Evolutionary conservation across 92 coral and sea anemone genomes (phyloP).

Genomic region (Epizoanthus ramosus): DNA sequence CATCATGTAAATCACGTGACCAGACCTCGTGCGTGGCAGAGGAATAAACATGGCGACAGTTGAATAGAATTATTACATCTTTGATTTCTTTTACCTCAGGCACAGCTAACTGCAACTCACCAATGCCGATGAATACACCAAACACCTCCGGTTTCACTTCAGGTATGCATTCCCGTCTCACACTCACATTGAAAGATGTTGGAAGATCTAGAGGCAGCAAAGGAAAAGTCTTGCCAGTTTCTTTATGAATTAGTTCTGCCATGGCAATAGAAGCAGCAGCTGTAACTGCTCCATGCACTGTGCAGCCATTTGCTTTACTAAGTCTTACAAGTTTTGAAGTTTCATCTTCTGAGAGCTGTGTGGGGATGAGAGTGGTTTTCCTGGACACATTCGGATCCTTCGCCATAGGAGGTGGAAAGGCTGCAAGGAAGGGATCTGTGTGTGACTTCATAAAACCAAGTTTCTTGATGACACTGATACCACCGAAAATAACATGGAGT

Average conservation of each 20-base stretch:
- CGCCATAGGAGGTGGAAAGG: slow-evolving; percentile 35
- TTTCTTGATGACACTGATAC: slow-evolving; percentile 25
- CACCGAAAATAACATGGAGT: slow-evolving; percentile 26
- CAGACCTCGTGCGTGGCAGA: too few relatives aligned
- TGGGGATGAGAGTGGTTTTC: slow-evolving; percentile 45
- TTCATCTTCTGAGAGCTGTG: slow-evolving; percentile 43
- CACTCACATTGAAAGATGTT: slow-evolving; percentile 25
- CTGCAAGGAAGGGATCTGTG: slow-evolving; percentile 29
- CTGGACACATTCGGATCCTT: slow-evolving; percentile 41
- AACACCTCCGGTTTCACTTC: slow-evolving; percentile 28
- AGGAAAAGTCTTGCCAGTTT: background rate
- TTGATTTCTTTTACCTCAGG: slow-evolving; percentile 3
- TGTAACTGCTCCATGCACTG: slow-evolving; percentile 54
- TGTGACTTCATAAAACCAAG: slow-evolving; percentile 31
- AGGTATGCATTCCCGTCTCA: slow-evolving; percentile 40
- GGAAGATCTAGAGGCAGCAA: background rate
- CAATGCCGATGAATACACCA: slow-evolving; percentile 35
- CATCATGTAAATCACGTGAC: too few relatives aligned
- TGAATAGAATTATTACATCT: too few relatives aligned
- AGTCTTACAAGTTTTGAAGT: slow-evolving; percentile 34
- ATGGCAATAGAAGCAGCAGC: slow-evolving; percentile 52
- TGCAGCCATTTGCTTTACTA: slow-evolving; percentile 48
- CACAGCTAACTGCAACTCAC: slow-evolving; percentile 4
- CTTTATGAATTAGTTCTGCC: slow-evolving; percentile 1
- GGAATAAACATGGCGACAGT: too few relatives aligned